These are phyloP conservation scores for Eilema griseolum DNA, from an alignment of 2,888 invertebrate genomes.

Conservation along the genomic window DNA sequence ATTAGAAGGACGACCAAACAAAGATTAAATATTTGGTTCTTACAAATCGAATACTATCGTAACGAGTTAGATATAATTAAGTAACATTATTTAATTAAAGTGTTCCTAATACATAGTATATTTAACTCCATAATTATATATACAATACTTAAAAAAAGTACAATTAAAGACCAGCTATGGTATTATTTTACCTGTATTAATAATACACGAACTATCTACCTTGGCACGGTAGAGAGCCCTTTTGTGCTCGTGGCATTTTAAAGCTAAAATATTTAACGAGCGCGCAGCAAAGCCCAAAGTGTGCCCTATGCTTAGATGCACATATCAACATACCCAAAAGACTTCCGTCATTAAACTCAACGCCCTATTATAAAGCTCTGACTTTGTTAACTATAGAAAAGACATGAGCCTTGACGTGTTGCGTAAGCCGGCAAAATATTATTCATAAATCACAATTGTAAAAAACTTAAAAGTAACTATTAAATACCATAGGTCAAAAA, in stretches of 20 bases:
- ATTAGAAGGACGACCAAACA: too few species aligned
- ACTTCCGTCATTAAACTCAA: conserved; percentile 69
- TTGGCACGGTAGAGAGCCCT: conserved; percentile 34
- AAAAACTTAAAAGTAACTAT: background rate
- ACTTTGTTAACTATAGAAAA: conserved; percentile 63
- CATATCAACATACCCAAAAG: conserved; percentile 64
- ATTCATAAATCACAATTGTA: background rate
- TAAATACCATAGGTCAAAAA: too few species aligned
- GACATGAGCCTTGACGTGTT: too few species aligned
- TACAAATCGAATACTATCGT: background rate
- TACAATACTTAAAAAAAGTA: too few species aligned
- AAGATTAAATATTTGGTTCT: background rate
- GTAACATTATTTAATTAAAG: conserved; percentile 7
- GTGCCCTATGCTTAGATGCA: conserved; percentile 66
- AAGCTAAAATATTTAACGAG: conserved; percentile 79
- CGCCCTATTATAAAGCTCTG: conserved; percentile 60
- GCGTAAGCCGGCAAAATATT: too few species aligned
- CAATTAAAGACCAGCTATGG: conserved; percentile 9
- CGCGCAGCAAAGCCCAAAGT: conserved; percentile 72
- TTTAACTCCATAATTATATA: too few species aligned
- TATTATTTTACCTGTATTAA: conserved; percentile 33
- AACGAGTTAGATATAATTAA: background rate
- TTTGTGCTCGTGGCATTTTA: conserved; percentile 49
- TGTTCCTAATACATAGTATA: too few species aligned
- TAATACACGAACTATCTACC: conserved; percentile 39